Conservation (phyloP, 2,113 vertebrate genomes). For the Promerops cafer region DNA sequence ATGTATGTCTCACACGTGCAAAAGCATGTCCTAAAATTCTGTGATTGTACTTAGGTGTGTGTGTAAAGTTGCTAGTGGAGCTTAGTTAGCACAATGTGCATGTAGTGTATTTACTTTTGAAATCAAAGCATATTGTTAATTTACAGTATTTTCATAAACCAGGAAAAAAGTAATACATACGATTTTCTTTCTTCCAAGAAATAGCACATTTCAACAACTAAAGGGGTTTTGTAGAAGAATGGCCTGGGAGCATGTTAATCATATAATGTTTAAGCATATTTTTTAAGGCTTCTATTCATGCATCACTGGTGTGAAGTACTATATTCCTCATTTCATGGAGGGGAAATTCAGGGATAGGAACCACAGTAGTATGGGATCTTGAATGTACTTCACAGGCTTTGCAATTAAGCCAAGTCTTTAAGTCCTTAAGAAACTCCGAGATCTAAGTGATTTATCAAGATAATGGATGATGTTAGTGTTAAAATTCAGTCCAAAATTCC, state of each 20-base stretch:
- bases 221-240: not conserved
- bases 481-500: not conserved
- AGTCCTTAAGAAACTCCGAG: not conserved
- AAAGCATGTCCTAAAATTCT: not conserved
- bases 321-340: not conserved
- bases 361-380: not conserved
- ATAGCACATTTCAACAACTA: not conserved
- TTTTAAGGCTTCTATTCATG: not conserved
- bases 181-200: not conserved
- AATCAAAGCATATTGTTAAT: not conserved
- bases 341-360: not conserved
- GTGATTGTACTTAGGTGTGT: not conserved
- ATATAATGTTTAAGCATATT: not conserved
- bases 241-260: not conserved
- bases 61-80: not conserved
- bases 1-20: not conserved
- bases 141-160: not conserved
- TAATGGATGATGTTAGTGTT: not conserved
- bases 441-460: not conserved
- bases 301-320: not conserved
- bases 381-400: not conserved
- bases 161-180: not conserved
- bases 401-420: not conserved
- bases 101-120: not conserved
- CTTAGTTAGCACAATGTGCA: not conserved